A percentile compares a stretch with the other conserved stretches of the same genome.
Conservation (phyloP, 2,888 invertebrate genomes). For the Idaea straminata region DNA sequence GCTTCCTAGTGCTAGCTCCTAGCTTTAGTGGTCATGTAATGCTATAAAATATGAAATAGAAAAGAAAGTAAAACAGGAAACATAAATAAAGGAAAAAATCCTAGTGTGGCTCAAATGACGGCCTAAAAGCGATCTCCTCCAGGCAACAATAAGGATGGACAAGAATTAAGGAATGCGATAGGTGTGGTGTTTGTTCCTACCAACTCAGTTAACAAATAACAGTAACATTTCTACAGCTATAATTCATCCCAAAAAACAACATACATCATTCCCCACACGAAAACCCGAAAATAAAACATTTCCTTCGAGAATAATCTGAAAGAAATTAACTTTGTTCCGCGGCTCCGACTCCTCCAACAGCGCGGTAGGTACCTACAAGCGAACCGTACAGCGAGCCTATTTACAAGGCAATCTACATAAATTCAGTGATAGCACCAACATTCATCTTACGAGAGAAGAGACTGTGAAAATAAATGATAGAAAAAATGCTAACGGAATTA, state of each 20-base stretch:
- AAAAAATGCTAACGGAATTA: background rate
- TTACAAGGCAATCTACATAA: slow-evolving; percentile 25
- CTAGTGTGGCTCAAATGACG: too few species aligned
- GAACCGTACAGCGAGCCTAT: slow-evolving; percentile 8
- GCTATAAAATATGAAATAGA: too few species aligned
- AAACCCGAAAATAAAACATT: slow-evolving; percentile 8
- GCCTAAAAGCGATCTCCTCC: too few species aligned
- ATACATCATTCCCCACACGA: background rate
- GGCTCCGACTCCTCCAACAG: background rate
- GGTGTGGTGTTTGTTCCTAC: background rate
- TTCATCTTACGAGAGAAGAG: slow-evolving; percentile 3
- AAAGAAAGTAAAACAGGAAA: too few species aligned
- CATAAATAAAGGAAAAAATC: too few species aligned
- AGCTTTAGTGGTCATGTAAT: background rate
- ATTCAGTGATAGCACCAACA: slow-evolving; percentile 11
- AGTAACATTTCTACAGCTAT: background rate
- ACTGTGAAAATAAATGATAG: background rate
- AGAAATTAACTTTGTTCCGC: slow-evolving; percentile 20
- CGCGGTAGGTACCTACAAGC: background rate
- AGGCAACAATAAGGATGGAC: too few species aligned
- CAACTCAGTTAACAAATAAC: background rate
- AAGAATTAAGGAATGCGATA: too few species aligned
- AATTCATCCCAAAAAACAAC: background rate
- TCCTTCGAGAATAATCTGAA: slow-evolving; percentile 15
- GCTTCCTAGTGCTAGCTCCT: background rate